phyloP scores from a whole-genome alignment of 2,888 invertebrate genomes.

The Baccha elongata region DNA sequence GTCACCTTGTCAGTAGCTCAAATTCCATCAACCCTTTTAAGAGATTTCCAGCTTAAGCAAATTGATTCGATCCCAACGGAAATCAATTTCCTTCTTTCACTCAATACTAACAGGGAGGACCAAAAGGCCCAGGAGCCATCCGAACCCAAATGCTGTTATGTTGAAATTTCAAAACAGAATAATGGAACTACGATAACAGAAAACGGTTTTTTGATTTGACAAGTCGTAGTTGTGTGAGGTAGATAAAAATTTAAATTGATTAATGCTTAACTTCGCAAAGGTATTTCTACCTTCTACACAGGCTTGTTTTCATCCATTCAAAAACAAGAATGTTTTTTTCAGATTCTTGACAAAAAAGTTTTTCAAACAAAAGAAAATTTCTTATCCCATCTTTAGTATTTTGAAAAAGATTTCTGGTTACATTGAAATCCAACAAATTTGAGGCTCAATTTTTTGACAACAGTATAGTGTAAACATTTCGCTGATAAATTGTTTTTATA shows the following conservation, averaged over 20 bases:
- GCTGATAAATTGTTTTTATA: too few species aligned
- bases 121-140: background rate
- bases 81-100: constrained; percentile 57
- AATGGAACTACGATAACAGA: constrained; percentile 16
- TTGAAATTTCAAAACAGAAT: constrained; percentile 33
- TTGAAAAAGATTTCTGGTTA: too few species aligned
- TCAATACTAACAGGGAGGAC: too few species aligned
- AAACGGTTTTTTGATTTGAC: constrained; percentile 25
- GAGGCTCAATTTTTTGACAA: too few species aligned
- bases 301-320: too few species aligned
- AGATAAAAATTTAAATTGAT: constrained; percentile 54
- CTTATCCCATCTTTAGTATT: background rate
- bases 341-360: background rate
- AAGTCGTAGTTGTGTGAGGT: constrained; percentile 16
- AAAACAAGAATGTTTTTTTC: constrained; percentile 13
- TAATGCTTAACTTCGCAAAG: constrained; percentile 56
- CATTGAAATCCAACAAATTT: too few species aligned
- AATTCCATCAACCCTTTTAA: constrained; percentile 54
- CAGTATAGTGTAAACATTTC: too few species aligned
- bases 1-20: constrained; percentile 56
- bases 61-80: constrained; percentile 63
- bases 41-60: constrained; percentile 67
- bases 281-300: constrained; percentile 35
- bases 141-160: constrained; percentile 7
- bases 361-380: constrained; percentile 46